Evolutionary conservation across 2,797 vertebrate species (phyloP).

Genomic region (Streptopelia turtur): DNA sequence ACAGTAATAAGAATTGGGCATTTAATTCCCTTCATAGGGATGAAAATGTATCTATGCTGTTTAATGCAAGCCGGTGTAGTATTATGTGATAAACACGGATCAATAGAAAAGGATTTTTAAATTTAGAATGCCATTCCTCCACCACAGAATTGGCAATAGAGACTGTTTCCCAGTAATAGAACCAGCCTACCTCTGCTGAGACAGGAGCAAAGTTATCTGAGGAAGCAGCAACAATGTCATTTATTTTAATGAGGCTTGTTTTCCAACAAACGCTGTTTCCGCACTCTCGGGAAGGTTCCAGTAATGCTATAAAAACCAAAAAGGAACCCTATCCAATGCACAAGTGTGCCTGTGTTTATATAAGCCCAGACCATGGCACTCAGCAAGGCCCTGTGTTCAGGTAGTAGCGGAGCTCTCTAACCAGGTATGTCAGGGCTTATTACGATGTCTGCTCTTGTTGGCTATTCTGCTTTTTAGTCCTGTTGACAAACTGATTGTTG

Average conservation of each 20-base stretch:
- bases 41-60: constrained; percentile 39
- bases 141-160: constrained; percentile 55
- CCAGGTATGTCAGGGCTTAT: background rate
- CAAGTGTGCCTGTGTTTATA: background rate
- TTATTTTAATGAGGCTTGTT: constrained; percentile 67
- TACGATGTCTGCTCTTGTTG: background rate
- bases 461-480: background rate
- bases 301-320: constrained; percentile 32
- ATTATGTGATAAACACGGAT: constrained; percentile 58
- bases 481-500: background rate
- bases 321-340: constrained; percentile 20
- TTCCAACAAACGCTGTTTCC: constrained; percentile 49
- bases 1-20: constrained; percentile 62
- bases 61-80: constrained; percentile 47
- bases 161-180: constrained; percentile 58
- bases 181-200: constrained; percentile 58
- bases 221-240: constrained; percentile 36
- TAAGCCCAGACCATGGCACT: background rate
- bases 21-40: constrained; percentile 65
- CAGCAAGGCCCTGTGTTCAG: background rate
- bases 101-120: constrained; percentile 70
- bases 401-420: background rate
- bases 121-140: constrained; percentile 51
- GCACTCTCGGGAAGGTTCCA: constrained; percentile 16
- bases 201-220: constrained; percentile 52